Evolutionary conservation across 2,888 invertebrate species (phyloP).

Genomic region (Microdon myrmicae): DNA sequence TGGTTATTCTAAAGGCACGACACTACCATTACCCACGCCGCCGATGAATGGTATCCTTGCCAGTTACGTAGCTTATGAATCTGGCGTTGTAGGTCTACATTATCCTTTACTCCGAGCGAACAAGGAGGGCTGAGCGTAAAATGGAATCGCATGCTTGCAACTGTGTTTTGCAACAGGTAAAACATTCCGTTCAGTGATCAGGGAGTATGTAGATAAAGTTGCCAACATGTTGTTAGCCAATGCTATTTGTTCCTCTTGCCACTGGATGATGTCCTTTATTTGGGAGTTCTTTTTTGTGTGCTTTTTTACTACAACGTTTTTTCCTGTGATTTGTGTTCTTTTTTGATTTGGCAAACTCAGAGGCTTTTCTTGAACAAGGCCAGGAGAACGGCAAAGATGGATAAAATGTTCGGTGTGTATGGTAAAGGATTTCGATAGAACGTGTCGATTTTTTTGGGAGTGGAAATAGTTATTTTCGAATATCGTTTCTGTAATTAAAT

Average conservation of each 20-base stretch:
- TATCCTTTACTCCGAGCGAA: slow-evolving; percentile 1
- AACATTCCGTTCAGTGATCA: slow-evolving; percentile 25
- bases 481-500: too few species aligned
- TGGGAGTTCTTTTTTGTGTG: background rate
- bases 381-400: too few species aligned
- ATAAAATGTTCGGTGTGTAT: too few species aligned
- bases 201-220: slow-evolving; percentile 43
- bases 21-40: slow-evolving; percentile 31
- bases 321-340: too few species aligned
- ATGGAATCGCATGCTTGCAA: slow-evolving; percentile 46
- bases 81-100: slow-evolving; percentile 23
- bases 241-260: slow-evolving; percentile 17
- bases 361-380: too few species aligned
- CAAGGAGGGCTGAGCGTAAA: slow-evolving; percentile 38
- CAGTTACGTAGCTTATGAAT: slow-evolving; percentile 44
- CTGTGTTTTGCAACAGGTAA: slow-evolving; percentile 51
- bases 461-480: too few species aligned
- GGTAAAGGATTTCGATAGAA: too few species aligned
- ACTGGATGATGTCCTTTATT: slow-evolving; percentile 2
- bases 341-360: too few species aligned
- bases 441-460: too few species aligned
- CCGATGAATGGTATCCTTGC: slow-evolving; percentile 19
- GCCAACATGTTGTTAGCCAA: slow-evolving; percentile 52
- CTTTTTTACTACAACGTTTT: background rate
- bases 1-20: slow-evolving; percentile 41